A percentile compares a stretch with the other conserved stretches of the same genome.
phyloP scores from a whole-genome alignment of 2,888 invertebrate genomes.

The Epistrophella euchroma region DNA sequence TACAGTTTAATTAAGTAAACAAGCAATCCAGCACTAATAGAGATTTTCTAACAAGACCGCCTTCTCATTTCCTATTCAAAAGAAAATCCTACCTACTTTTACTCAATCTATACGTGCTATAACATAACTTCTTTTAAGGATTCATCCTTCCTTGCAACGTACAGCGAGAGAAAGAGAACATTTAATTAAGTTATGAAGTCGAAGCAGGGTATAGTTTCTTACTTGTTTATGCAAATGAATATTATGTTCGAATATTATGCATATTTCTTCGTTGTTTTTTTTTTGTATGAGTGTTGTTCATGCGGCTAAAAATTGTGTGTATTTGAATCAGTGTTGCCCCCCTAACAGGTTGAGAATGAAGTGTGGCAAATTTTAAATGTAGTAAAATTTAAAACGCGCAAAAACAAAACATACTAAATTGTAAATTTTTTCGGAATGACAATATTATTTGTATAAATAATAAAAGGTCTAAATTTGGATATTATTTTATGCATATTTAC shows the following conservation, averaged over 20 bases:
- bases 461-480: no score
- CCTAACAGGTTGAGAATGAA: no score
- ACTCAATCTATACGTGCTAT: conserved; percentile 14
- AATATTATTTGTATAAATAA: no score
- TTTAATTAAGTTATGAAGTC: conserved; percentile 39
- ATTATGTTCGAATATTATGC: conserved; percentile 20
- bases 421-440: no score
- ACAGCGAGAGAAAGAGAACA: neutral
- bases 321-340: no score
- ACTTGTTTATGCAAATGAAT: conserved; percentile 35
- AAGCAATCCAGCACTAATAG: conserved; percentile 34
- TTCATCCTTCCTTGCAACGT: neutral
- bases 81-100: conserved; percentile 18
- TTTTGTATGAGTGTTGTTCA: neutral
- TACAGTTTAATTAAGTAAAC: conserved; percentile 34
- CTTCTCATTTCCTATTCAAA: conserved; percentile 36
- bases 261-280: neutral
- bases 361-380: no score
- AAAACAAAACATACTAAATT: no score
- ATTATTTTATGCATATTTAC: no score
- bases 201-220: neutral
- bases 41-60: conserved; percentile 26
- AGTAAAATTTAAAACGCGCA: no score
- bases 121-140: conserved; percentile 10
- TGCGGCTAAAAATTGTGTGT: neutral